These are phyloP conservation scores for Anolis carolinensis DNA, from an alignment of 2,113 vertebrate genomes.

Conservation along the genomic window DNA sequence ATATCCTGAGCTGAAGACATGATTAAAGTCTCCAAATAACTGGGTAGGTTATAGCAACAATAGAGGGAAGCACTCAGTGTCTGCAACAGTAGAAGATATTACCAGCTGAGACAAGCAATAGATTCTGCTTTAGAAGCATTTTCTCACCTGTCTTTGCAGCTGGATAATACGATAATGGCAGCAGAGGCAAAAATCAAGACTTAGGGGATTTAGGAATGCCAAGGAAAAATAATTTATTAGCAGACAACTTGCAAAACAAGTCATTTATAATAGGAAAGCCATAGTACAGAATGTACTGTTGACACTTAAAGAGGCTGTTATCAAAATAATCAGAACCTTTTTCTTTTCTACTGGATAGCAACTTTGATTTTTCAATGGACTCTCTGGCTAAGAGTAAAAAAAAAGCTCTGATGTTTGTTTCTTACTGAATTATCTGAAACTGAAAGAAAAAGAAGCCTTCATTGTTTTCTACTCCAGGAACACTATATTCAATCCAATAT, in stretches of 20 bases:
- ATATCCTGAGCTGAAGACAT: background rate
- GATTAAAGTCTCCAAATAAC: constrained; percentile 22
- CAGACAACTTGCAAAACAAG: constrained; percentile 17
- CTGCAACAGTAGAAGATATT: background rate
- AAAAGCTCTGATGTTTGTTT: background rate
- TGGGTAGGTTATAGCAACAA: background rate
- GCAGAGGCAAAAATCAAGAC: background rate
- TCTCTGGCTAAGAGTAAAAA: background rate
- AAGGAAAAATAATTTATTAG: background rate
- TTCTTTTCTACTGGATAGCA: constrained; percentile 5
- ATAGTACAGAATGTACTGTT: background rate
- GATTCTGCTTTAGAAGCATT: constrained; percentile 17
- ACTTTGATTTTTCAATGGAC: background rate
- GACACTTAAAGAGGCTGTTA: background rate
- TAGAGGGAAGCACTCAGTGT: constrained; percentile 1
- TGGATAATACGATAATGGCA: constrained; percentile 21
- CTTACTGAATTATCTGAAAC: background rate
- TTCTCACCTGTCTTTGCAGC: constrained; percentile 12
- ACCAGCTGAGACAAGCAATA: constrained; percentile 26
- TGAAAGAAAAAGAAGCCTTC: background rate
- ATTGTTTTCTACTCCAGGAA: background rate
- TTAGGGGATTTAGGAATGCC: background rate
- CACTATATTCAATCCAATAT: background rate
- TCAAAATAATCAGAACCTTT: background rate
- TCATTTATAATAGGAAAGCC: constrained; percentile 25